These are phyloP conservation scores for Thamnaconus septentrionalis DNA, from an alignment of 2,113 vertebrate species.

Conservation along the genomic window DNA sequence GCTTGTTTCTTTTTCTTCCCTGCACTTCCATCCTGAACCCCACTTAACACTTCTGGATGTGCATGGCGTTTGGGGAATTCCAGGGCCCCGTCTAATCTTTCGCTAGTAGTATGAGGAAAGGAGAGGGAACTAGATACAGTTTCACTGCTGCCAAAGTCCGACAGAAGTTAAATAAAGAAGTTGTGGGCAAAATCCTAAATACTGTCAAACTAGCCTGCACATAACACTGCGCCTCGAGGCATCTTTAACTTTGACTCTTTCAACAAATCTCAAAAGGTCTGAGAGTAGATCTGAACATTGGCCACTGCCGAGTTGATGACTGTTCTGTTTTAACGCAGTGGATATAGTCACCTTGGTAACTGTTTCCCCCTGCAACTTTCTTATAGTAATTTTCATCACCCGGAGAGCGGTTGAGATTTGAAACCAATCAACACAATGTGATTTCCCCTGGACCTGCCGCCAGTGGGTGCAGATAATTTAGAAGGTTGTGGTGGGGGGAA, in stretches of 20 bases:
- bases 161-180: no score
- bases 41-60: no score
- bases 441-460: conserved; percentile 58
- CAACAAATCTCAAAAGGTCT: conserved; percentile 18
- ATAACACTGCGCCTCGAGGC: conserved; percentile 8
- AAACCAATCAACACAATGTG: conserved; percentile 51
- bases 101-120: no score
- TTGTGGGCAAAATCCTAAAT: neutral
- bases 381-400: conserved; percentile 52
- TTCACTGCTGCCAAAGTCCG: no score
- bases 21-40: no score
- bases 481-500: neutral
- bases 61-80: no score
- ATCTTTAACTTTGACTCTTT: conserved; percentile 43
- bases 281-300: no score
- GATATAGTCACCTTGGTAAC: conserved; percentile 39
- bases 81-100: no score
- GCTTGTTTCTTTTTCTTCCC: no score
- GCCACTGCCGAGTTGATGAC: conserved; percentile 13
- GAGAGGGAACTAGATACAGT: no score
- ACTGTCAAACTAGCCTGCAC: conserved; percentile 2
- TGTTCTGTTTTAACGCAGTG: conserved; percentile 13
- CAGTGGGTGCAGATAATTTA: conserved; percentile 36
- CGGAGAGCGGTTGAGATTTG: conserved; percentile 30
- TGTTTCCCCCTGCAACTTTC: conserved; percentile 26